Conservation (phyloP, 2,113 vertebrate species). For the Cricetomys ansorgei region DNA sequence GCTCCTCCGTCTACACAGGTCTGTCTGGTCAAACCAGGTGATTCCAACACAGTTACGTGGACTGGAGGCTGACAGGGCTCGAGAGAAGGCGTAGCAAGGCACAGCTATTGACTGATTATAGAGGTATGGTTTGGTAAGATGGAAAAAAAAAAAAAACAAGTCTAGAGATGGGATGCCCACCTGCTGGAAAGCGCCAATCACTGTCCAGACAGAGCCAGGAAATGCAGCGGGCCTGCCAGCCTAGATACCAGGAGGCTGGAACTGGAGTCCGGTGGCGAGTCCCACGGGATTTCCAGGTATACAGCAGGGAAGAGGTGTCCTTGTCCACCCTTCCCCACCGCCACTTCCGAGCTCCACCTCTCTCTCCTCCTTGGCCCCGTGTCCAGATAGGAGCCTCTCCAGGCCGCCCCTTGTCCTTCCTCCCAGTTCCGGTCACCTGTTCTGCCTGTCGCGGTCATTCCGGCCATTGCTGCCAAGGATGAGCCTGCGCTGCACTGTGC, state of each 20-base stretch:
- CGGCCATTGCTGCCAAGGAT: background rate
- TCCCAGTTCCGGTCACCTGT: background rate
- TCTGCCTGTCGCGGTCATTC: background rate
- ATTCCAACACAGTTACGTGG: background rate
- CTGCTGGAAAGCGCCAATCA: background rate
- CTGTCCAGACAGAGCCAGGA: background rate
- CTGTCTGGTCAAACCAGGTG: background rate
- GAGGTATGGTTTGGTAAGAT: background rate
- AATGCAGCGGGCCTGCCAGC: background rate
- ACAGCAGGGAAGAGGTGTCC: background rate
- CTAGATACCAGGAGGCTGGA: background rate
- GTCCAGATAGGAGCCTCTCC: background rate
- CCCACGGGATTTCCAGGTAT: background rate
- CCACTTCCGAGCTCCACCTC: background rate
- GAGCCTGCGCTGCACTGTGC: background rate
- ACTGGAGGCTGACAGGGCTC: background rate
- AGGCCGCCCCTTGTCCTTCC: background rate
- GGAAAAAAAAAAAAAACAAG: background rate
- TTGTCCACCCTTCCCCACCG: background rate
- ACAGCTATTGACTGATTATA: background rate
- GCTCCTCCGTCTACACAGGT: background rate
- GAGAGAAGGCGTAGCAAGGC: background rate
- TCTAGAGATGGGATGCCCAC: background rate
- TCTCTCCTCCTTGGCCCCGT: background rate
- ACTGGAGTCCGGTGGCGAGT: background rate